Base-by-base conservation (phyloP, 2,888 invertebrate species). In the Cerastis rubricosa region DNA sequence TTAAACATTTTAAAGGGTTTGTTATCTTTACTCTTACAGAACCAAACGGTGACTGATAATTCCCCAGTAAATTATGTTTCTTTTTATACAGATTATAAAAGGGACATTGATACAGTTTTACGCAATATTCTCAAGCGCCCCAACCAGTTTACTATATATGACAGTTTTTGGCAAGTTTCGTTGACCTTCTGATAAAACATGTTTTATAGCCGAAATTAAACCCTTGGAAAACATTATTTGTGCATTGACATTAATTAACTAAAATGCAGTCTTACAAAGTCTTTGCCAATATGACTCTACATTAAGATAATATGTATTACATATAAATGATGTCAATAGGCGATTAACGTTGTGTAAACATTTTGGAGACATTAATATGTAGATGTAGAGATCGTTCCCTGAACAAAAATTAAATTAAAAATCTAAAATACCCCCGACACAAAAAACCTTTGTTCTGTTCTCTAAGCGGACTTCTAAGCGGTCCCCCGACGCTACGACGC, bases 1-100 rank as follows among this genome's bases (percentile, higher is more conserved):
- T 82, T 83, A 9, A 51, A 74, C 82, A 92, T 84, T 89, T 72
- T 84, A 0, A n/a, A n/a, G 40, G 6, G 29, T 61, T 64, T 29
- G 59, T 25, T 35, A 59, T 67, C 22, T 75, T 66, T 45, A 72
- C 71, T 67, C 4, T 45, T 57, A 19, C 29, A 79, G 40, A 71
- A 64, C 45, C 47, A 22, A 61, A 54, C 12, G 25, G 57, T 68
- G 43, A 86, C 71, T 86, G 77, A 83, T 85, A 86, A 67, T 64
- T 4, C 14, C 0, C 2, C 22, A 59, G 57, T 49, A 3, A 2
- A 67, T 45, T n/a, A 25, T 77, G 69, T 72, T 74, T 14, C 64
- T 65, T 86, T 86, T 77, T 85, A 86, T 86, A 83, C 57, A 45
- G 1, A 43, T 35, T 63, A 22, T 45, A 59, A 43, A 83, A 78